phyloP scores from a whole-genome alignment of 2,888 invertebrate species.

The Drosophila fungiperda region DNA sequence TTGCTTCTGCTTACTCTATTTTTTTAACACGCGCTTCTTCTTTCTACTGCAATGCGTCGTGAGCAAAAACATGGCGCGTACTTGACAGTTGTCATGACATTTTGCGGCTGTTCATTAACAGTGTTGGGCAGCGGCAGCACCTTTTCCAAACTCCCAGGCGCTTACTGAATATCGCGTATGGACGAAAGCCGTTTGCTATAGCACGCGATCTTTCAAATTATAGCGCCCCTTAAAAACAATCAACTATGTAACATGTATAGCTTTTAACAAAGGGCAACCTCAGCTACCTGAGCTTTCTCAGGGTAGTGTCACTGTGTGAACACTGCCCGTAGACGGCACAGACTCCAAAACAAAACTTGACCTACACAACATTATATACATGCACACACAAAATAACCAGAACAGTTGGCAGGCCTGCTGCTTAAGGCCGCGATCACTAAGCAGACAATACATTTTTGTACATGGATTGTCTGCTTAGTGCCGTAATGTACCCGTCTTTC shows the following conservation, averaged over 20 bases:
- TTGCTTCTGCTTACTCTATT: slow-evolving; percentile 30
- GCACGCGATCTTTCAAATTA: neutral
- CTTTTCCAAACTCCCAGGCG: neutral
- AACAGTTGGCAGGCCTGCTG: no score
- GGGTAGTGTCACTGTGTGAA: no score
- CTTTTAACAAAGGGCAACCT: neutral
- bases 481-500: no score
- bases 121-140: slow-evolving; percentile 52
- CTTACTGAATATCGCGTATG: neutral
- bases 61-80: slow-evolving; percentile 27
- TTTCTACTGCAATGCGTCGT: slow-evolving; percentile 63
- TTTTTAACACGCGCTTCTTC: slow-evolving; percentile 67
- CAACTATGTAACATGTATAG: neutral
- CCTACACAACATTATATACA: no score
- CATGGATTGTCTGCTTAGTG: no score
- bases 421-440: no score
- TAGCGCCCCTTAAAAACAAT: neutral
- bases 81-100: slow-evolving; percentile 52
- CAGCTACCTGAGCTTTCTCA: no score
- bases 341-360: no score
- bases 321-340: no score
- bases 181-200: slow-evolving; percentile 12
- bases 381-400: no score
- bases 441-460: no score
- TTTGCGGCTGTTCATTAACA: slow-evolving; percentile 22